Evolutionary conservation across 1,140 invertebrate species (phyloP).

Genomic region (Saccostrea glomerata): DNA sequence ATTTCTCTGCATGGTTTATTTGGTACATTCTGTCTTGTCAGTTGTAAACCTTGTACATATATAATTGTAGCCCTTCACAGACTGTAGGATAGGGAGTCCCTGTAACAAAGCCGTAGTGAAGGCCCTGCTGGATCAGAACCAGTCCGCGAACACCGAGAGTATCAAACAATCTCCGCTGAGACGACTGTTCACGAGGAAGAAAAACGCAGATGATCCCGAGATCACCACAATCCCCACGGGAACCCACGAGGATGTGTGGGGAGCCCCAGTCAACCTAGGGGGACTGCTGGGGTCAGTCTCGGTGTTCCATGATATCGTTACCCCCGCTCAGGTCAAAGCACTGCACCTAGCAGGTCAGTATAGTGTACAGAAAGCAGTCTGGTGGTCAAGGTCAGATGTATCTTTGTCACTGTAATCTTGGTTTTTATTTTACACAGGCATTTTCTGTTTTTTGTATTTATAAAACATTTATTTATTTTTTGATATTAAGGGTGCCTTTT

Average conservation of each 20-base stretch:
- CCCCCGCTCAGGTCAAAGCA: conserved; percentile 76
- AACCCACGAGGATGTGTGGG: conserved; percentile 82
- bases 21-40: too few relatives aligned
- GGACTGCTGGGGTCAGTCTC: conserved; percentile 82
- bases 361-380: neutral
- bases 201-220: conserved; percentile 77
- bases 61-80: conserved; percentile 79
- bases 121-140: conserved; percentile 49
- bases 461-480: too few relatives aligned
- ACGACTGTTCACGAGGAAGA: conserved; percentile 59
- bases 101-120: conserved; percentile 50
- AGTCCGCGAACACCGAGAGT: conserved; percentile 39
- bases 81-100: conserved; percentile 80
- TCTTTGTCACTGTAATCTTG: neutral
- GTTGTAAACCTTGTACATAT: conserved; percentile 8
- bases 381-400: too few relatives aligned
- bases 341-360: conserved; percentile 76
- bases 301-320: conserved; percentile 80
- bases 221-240: conserved; percentile 81
- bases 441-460: too few relatives aligned
- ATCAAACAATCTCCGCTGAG: conserved; percentile 65
- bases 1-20: too few relatives aligned
- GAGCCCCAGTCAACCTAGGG: conserved; percentile 79
- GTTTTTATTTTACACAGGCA: neutral
- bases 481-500: too few relatives aligned